Evolutionary conservation across 1,140 invertebrate genomes (phyloP).

Genomic region (Zaprionus vittiger): DNA sequence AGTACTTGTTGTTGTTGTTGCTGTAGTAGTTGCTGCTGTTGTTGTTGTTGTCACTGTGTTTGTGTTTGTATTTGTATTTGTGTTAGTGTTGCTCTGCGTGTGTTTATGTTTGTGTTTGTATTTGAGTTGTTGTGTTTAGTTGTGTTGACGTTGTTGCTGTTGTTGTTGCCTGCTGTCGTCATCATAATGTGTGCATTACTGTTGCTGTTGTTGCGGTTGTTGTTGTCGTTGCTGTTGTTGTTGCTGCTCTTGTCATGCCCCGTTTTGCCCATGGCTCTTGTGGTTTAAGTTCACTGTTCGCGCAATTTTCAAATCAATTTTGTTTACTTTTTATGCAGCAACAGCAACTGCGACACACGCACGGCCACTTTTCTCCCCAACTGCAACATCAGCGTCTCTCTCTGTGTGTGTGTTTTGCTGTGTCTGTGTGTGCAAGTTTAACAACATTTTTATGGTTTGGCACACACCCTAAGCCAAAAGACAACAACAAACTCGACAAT

Average conservation of each 20-base stretch:
- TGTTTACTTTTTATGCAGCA: slow-evolving; percentile 78
- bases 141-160: slow-evolving; percentile 29
- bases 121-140: slow-evolving; percentile 16
- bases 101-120: slow-evolving; percentile 24
- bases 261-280: slow-evolving; percentile 38
- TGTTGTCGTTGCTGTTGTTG: slow-evolving; percentile 12
- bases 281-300: slow-evolving; percentile 57
- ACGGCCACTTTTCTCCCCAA: slow-evolving; percentile 59
- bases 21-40: background rate
- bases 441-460: slow-evolving; percentile 84
- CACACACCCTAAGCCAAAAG: slow-evolving; percentile 77
- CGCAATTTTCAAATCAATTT: slow-evolving; percentile 84
- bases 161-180: slow-evolving; percentile 63
- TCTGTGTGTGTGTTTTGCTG: slow-evolving; percentile 5
- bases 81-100: slow-evolving; percentile 42
- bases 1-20: background rate
- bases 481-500: slow-evolving; percentile 45
- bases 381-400: slow-evolving; percentile 4
- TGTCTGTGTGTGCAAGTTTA: slow-evolving; percentile 61
- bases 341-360: slow-evolving; percentile 61
- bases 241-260: slow-evolving; percentile 10
- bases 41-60: background rate
- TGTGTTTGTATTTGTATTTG: slow-evolving; percentile 21
- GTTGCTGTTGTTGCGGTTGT: slow-evolving; percentile 25
- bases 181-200: slow-evolving; percentile 71